Percentiles rank a stretch among this genome's conserved stretches.
Evolutionary conservation across 2,888 invertebrate genomes (phyloP).

Genomic region (Mesorhabditis spiculigera): DNA sequence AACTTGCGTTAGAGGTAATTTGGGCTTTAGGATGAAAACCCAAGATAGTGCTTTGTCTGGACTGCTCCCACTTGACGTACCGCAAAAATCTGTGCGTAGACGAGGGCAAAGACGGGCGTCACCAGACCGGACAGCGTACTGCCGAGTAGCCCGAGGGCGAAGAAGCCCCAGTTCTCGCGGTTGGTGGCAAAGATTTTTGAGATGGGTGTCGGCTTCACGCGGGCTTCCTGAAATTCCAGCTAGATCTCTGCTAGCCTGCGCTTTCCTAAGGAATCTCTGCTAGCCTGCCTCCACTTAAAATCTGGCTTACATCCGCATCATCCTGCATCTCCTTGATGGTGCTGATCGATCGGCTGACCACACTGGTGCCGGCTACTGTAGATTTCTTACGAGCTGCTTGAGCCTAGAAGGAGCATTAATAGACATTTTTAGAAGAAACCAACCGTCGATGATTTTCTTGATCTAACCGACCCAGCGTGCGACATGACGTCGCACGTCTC

Average conservation of each 20-base stretch:
- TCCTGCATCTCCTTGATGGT: conserved; percentile 24
- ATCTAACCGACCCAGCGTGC: conserved; percentile 3
- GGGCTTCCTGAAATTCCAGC: conserved; percentile 28
- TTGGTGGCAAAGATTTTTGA: conserved; percentile 51
- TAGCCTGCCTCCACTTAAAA: no score
- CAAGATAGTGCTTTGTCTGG: neutral
- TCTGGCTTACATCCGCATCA: conserved; percentile 25
- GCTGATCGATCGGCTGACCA: conserved; percentile 9
- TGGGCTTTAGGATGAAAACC: neutral
- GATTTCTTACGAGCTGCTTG: neutral
- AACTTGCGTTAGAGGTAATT: no score
- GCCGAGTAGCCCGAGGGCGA: conserved; percentile 49
- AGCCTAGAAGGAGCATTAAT: neutral
- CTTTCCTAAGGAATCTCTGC: neutral
- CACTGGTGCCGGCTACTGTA: neutral
- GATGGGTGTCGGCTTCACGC: conserved; percentile 43
- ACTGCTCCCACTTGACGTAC: conserved; percentile 26
- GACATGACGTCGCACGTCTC: neutral
- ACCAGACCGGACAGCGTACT: conserved; percentile 60
- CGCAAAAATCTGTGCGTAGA: conserved; percentile 60
- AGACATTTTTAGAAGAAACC: conserved; percentile 15
- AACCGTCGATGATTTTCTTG: conserved; percentile 9
- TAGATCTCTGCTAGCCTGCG: neutral
- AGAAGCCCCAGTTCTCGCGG: conserved; percentile 43
- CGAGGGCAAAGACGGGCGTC: conserved; percentile 64